A percentile compares a stretch with the other conserved stretches of the same genome.
Evolutionary conservation across 2,113 vertebrate species (phyloP).

Genomic region (Romanogobio albipinnatus): DNA sequence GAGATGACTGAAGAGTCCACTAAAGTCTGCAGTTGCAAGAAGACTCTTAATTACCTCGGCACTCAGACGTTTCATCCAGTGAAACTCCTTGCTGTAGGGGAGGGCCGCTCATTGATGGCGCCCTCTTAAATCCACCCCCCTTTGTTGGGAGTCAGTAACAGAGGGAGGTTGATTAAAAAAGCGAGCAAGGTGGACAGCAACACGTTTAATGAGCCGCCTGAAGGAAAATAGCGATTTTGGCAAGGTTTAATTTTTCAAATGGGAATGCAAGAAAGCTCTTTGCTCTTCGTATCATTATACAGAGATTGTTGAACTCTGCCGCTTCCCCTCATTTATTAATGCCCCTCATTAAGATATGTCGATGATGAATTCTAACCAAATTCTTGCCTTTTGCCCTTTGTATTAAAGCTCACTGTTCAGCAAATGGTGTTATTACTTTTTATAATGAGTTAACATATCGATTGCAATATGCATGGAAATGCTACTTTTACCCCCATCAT

Average conservation of each 20-base stretch:
- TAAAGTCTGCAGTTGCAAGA: constrained; percentile 46
- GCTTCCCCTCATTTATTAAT: constrained; percentile 47
- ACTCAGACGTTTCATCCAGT: constrained; percentile 37
- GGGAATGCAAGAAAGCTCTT: constrained; percentile 33
- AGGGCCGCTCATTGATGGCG: constrained; percentile 27
- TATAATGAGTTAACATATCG: constrained; percentile 29
- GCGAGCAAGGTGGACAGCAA: constrained; percentile 41
- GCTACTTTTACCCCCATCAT: not conserved
- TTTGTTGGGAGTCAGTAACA: constrained; percentile 12
- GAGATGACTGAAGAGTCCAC: constrained; percentile 44
- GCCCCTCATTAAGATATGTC: constrained; percentile 30
- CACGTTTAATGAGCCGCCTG: constrained; percentile 54
- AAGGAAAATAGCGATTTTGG: constrained; percentile 44
- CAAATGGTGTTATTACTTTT: constrained; percentile 19
- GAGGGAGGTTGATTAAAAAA: constrained; percentile 52
- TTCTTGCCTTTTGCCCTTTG: constrained; percentile 13
- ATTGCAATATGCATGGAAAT: not conserved
- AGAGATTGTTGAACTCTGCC: constrained; percentile 29
- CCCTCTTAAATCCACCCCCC: constrained; percentile 26
- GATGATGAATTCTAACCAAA: constrained; percentile 5
- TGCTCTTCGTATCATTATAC: constrained; percentile 27
- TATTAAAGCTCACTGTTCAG: constrained; percentile 23
- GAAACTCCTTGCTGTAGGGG: constrained; percentile 32
- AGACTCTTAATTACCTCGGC: constrained; percentile 54
- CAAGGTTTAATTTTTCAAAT: constrained; percentile 46